phyloP scores from a whole-genome alignment of 2,797 vertebrate genomes.

The Microctenopoma steveboyesi region DNA sequence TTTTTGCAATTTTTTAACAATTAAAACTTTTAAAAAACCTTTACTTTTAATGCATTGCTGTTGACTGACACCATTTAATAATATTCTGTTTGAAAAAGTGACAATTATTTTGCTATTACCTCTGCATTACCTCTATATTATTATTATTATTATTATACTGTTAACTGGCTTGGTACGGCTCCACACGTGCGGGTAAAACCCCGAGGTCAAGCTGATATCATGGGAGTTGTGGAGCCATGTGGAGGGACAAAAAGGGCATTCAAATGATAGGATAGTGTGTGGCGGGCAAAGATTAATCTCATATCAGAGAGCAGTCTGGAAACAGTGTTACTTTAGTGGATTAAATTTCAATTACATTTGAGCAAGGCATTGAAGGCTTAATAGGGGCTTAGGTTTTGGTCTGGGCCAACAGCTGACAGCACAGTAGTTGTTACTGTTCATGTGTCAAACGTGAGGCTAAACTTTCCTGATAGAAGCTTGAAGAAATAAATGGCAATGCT shows the following conservation, averaged over 20 bases:
- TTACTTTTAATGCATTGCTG: neutral
- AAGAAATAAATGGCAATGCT: conserved; percentile 8
- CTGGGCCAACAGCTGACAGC: conserved; percentile 46
- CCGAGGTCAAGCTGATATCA: conserved; percentile 40
- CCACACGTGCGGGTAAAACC: conserved; percentile 12
- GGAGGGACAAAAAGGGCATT: conserved; percentile 51
- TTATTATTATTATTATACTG: neutral
- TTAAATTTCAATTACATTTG: conserved; percentile 85
- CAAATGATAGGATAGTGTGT: conserved; percentile 45
- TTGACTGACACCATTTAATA: neutral
- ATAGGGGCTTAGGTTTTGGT: conserved; percentile 60
- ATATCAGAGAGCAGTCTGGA: conserved; percentile 68
- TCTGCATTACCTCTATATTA: too few species aligned
- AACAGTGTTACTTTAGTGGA: conserved; percentile 74
- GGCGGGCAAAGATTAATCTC: conserved; percentile 66
- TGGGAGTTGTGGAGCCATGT: conserved; percentile 25
- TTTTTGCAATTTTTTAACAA: neutral
- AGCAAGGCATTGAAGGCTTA: conserved; percentile 73
- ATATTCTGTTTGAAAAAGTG: neutral
- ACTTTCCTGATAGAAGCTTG: conserved; percentile 8
- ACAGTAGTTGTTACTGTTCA: conserved; percentile 44
- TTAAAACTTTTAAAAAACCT: neutral
- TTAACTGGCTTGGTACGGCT: conserved; percentile 19
- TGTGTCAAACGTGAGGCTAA: conserved; percentile 42
- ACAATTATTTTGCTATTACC: neutral